phyloP scores from a whole-genome alignment of 2,113 vertebrate genomes.

The Spea multiplicata region DNA sequence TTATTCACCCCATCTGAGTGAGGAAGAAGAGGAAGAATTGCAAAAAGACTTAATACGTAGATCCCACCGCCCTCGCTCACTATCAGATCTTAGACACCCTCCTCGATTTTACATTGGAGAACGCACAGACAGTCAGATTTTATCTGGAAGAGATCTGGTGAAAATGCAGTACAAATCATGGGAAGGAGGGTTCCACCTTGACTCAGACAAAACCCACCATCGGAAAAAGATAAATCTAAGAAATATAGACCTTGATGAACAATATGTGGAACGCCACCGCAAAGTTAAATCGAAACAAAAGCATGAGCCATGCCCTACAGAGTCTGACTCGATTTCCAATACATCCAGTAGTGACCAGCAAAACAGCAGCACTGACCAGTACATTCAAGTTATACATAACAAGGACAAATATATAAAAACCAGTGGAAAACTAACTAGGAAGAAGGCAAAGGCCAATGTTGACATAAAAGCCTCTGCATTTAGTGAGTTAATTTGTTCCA shows the following conservation, averaged over 20 bases:
- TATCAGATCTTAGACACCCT: constrained; percentile 72
- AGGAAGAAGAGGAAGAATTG: constrained; percentile 68
- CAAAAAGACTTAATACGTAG: constrained; percentile 55
- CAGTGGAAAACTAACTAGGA: constrained; percentile 61
- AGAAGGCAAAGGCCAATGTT: constrained; percentile 64
- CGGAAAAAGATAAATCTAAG: constrained; percentile 61
- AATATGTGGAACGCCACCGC: constrained; percentile 57
- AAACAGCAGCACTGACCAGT: constrained; percentile 82
- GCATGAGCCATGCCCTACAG: constrained; percentile 70
- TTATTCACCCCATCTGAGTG: constrained; percentile 70
- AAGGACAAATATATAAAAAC: constrained; percentile 73
- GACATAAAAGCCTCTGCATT: constrained; percentile 62
- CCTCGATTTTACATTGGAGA: constrained; percentile 76
- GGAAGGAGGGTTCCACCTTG: constrained; percentile 58
- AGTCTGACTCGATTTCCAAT: constrained; percentile 81
- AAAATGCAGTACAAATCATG: constrained; percentile 59
- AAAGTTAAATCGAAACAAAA: constrained; percentile 72
- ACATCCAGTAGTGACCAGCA: constrained; percentile 90
- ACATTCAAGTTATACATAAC: constrained; percentile 80
- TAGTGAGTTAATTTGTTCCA: constrained; percentile 81
- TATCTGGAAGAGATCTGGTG: constrained; percentile 54
- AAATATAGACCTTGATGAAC: constrained; percentile 55
- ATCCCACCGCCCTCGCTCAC: constrained; percentile 64
- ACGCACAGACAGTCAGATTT: constrained; percentile 55
- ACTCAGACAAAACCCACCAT: constrained; percentile 50